Evolutionary conservation across 2,113 vertebrate genomes (phyloP), one percentile per base, ranked within the genome.

Genomic region (Pipa parva): DNA sequence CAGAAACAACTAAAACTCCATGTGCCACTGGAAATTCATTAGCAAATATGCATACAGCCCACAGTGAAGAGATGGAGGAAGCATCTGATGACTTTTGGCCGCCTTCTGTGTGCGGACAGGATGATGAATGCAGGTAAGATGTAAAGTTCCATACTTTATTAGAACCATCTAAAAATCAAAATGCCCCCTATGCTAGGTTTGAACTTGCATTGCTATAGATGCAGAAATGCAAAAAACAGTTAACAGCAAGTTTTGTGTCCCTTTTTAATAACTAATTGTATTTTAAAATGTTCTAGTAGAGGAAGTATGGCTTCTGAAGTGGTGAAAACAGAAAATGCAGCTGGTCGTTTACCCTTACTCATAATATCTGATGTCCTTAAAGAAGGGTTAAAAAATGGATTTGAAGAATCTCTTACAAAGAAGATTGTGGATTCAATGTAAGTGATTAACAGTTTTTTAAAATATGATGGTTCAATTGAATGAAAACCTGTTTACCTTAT

Each of bases 371-470:
- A 69, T 18, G 33, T 69, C 26, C 58, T 69, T 54, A 33, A 54
- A 25, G 66, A 61, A 52, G 48, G 66, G 5, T 15, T 69, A 21
- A 69, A 69, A 42, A 52, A 42, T 13, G 58, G 58, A 4, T 61
- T 69, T 50, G 49, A 69, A 45, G 66, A 69, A 45, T 54, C 57
- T 1, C 46, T 69, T 7, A 69, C 57, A 49, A 45, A 46, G 36
- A 69, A 54, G 45, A 69, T 69, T 24, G 57, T 69, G 9, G 66
- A 61, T 45, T 69, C 66, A 8, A 69, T 69, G 66, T 69, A 59
- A 69, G 66, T 59, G 8, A 2, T 20, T 33, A 39, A 8, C 20
- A 7, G 1, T 1, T n/a, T n/a, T n/a, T n/a, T n/a, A n/a, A n/a
- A n/a, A n/a, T n/a, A n/a, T n/a, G n/a, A n/a, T n/a, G n/a, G n/a